Percentiles rank a stretch among this genome's conserved stretches.
Conservation (phyloP, 2,888 invertebrate species). For the Andrena flavipes region DNA sequence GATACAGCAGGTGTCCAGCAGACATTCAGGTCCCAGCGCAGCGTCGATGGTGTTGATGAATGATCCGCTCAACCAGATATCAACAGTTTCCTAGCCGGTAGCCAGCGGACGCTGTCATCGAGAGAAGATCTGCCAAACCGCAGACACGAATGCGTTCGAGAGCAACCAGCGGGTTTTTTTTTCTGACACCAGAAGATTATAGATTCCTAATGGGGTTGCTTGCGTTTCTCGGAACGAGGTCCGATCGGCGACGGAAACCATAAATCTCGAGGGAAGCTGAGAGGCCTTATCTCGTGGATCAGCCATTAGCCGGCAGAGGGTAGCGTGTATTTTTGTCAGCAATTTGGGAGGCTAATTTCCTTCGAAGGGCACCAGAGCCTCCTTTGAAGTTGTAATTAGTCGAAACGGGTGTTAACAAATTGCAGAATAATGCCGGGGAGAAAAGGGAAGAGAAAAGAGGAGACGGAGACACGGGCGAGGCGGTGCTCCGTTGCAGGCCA, state of each 20-base stretch:
- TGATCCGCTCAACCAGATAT: not conserved
- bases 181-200: not conserved
- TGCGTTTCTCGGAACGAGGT: not conserved
- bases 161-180: not conserved
- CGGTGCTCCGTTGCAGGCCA: constrained; percentile 2
- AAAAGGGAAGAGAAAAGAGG: not conserved
- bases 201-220: constrained; percentile 6
- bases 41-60: constrained; percentile 4
- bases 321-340: constrained; percentile 10
- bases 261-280: constrained; percentile 9
- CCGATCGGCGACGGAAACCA: constrained; percentile 16
- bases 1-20: constrained; percentile 2
- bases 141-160: no score
- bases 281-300: constrained; percentile 11
- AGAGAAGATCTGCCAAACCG: not conserved
- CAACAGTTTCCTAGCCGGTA: not conserved
- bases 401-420: constrained; percentile 32
- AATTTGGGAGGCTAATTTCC: constrained; percentile 16
- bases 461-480: not conserved
- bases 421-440: constrained; percentile 13
- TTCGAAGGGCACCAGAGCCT: constrained; percentile 5
- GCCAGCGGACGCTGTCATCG: not conserved
- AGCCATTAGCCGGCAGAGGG: constrained; percentile 10
- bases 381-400: constrained; percentile 16
- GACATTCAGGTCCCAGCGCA: not conserved